phyloP scores from a whole-genome alignment of 1,140 invertebrate genomes.

The Camponotus vicinus region DNA sequence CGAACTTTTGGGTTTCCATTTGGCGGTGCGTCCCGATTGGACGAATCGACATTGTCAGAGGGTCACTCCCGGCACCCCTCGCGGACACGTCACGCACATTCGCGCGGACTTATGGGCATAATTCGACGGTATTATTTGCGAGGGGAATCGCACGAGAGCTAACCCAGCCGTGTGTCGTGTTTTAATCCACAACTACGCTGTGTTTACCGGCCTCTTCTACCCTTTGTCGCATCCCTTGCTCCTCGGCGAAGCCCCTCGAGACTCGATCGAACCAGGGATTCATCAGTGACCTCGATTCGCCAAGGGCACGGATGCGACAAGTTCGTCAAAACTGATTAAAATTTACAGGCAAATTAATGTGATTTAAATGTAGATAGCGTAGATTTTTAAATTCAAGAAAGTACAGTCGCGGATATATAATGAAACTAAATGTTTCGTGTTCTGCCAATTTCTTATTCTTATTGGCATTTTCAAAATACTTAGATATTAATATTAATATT shows the following conservation, averaged over 20 bases:
- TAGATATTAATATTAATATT: not conserved
- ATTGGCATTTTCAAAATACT: not conserved
- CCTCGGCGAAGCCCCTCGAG: slow-evolving; percentile 33
- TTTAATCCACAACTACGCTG: slow-evolving; percentile 72
- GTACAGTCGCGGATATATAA: no score
- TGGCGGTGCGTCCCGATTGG: slow-evolving; percentile 73
- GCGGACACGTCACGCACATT: slow-evolving; percentile 80
- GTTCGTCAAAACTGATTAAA: not conserved
- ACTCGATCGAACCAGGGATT: slow-evolving; percentile 7
- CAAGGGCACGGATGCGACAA: slow-evolving; percentile 3
- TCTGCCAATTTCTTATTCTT: not conserved
- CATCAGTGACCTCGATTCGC: slow-evolving; percentile 14
- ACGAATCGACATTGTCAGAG: slow-evolving; percentile 80
- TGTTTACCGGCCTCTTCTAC: slow-evolving; percentile 62
- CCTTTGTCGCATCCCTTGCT: slow-evolving; percentile 39
- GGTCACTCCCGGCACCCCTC: slow-evolving; percentile 68
- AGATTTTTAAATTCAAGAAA: no score
- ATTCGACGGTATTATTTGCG: slow-evolving; percentile 80
- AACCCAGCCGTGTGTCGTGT: slow-evolving; percentile 49
- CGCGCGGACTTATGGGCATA: slow-evolving; percentile 79
- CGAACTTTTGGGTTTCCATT: slow-evolving; percentile 74
- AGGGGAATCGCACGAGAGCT: slow-evolving; percentile 64
- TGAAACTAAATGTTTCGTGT: no score
- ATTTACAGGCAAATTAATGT: not conserved
- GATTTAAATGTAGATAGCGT: not conserved